phyloP scores from a whole-genome alignment of 2,888 invertebrate genomes.

The Pecten maximus region DNA sequence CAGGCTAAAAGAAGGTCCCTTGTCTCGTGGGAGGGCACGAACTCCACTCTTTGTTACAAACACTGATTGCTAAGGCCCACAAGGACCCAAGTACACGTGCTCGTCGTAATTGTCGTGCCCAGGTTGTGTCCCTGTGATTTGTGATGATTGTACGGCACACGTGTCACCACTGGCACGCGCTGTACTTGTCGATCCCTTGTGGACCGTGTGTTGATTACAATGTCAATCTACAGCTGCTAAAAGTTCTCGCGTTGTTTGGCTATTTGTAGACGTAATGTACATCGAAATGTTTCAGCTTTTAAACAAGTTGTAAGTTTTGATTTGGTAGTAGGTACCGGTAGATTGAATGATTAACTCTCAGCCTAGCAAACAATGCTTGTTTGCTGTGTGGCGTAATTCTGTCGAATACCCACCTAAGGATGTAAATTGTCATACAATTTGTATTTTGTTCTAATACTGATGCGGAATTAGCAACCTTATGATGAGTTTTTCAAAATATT shows the following conservation, averaged over 20 bases:
- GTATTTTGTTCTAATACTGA: no score
- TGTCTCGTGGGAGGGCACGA: background rate
- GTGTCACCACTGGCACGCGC: background rate
- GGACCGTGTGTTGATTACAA: background rate
- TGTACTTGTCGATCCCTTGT: background rate
- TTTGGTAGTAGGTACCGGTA: background rate
- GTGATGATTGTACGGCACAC: background rate
- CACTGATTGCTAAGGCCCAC: background rate
- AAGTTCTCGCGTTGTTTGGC: background rate
- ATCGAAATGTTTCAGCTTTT: background rate
- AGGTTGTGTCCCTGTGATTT: background rate
- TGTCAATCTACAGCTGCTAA: background rate
- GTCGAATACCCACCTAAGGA: no score
- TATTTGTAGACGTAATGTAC: background rate
- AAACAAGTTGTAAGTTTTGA: background rate
- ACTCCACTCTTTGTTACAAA: background rate
- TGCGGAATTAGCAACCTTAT: no score
- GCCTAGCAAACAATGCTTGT: no score
- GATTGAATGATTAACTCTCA: no score
- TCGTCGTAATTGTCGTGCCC: background rate
- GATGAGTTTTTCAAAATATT: no score
- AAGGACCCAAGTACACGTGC: background rate
- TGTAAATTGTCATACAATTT: no score
- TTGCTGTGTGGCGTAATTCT: no score
- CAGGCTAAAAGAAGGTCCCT: background rate